Conservation (phyloP, 2,888 invertebrate genomes). For the Pristionchus mayeri region DNA sequence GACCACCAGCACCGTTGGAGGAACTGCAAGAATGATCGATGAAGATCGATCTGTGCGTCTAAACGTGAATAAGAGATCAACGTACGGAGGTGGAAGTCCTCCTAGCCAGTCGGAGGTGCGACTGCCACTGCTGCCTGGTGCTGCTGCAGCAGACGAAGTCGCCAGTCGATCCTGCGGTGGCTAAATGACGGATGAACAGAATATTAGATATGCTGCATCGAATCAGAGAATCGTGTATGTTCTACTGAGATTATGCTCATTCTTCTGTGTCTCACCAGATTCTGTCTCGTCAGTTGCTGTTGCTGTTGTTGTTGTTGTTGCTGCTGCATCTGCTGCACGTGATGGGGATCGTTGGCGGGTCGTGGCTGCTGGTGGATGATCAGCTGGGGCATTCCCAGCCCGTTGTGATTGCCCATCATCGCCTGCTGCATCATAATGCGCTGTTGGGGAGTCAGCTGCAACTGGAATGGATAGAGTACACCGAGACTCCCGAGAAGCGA, state of each 20-base stretch:
- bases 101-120: conserved; percentile 13
- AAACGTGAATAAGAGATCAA: background rate
- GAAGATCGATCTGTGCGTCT: too few species aligned
- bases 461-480: background rate
- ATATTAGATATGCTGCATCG: background rate
- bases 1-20: background rate
- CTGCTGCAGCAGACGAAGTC: background rate
- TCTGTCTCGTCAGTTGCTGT: conserved; percentile 30
- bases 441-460: background rate
- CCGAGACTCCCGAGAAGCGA: too few species aligned
- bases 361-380: background rate
- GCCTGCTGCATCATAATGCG: background rate
- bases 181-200: background rate
- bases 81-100: background rate
- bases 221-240: too few species aligned
- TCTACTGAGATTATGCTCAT: background rate
- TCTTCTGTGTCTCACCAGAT: background rate
- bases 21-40: background rate
- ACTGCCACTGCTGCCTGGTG: conserved; percentile 6
- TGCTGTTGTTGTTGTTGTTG: background rate
- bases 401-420: background rate
- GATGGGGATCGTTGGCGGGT: background rate
- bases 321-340: too few species aligned
- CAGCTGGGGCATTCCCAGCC: background rate
- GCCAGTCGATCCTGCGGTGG: conserved; percentile 28